Percentiles rank a stretch among this genome's conserved stretches.
phyloP scores from a whole-genome alignment of 2,888 invertebrate species.

The Lingula anatina region DNA sequence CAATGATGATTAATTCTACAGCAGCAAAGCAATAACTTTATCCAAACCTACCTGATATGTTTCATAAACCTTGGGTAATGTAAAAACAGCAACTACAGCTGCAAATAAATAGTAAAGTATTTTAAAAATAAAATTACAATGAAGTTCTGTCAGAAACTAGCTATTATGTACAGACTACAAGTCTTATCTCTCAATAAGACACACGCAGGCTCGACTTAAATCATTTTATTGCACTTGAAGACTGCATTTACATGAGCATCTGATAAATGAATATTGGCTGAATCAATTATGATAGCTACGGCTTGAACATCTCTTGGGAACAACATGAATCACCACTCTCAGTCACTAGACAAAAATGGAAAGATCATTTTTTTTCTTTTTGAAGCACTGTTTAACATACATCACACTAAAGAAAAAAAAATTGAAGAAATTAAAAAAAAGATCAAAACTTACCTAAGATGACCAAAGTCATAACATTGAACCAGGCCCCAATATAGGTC shows the following conservation, averaged over 20 bases:
- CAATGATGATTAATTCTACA: too few relatives aligned
- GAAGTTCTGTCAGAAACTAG: not conserved
- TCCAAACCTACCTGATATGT: slow-evolving; percentile 44
- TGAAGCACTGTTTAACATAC: not conserved
- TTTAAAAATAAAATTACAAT: not conserved
- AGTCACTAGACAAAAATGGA: not conserved
- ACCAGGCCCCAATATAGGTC: slow-evolving; percentile 97
- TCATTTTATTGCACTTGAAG: too few relatives aligned
- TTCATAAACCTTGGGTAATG: slow-evolving; percentile 80
- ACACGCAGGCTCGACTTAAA: too few relatives aligned
- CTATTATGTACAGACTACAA: too few relatives aligned
- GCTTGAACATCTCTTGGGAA: too few relatives aligned
- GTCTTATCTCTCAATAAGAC: too few relatives aligned
- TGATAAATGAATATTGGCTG: too few relatives aligned
- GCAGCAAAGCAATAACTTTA: not conserved
- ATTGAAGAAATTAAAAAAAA: too few relatives aligned
- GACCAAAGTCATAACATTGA: slow-evolving; percentile 97
- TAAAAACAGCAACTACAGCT: slow-evolving; percentile 90
- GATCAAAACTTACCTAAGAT: slow-evolving; percentile 72
- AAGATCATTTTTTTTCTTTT: not conserved
- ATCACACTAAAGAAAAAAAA: not conserved
- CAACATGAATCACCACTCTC: too few relatives aligned
- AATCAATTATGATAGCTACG: too few relatives aligned
- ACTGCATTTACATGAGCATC: too few relatives aligned
- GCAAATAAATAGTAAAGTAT: slow-evolving; percentile 52